Evolutionary conservation across 2,888 invertebrate genomes (phyloP), one percentile per base, ranked within the genome.

Genomic region (Xestoiulus laeticollis): DNA sequence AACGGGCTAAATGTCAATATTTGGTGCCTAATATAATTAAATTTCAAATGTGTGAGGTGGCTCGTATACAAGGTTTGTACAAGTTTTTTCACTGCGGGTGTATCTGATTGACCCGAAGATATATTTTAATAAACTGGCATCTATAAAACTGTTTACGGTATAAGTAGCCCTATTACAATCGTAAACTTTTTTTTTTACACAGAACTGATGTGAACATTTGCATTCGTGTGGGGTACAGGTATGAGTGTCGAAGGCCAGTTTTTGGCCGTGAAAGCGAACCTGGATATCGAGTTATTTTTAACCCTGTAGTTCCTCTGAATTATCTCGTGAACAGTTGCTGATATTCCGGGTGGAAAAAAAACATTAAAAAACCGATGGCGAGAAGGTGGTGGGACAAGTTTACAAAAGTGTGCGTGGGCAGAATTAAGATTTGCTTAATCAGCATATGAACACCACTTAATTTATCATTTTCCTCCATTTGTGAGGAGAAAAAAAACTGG

Each of bases 211-310:
- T 30, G 78, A 78, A 78, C 78, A 78, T 78, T 78, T 78, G 78
- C 78, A 78, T 78, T 78, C 78, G 78, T 78, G 78, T 78, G 78
- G 78, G 78, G 78, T 78, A 14, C 78, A 78, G 78, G 30, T 30
- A 14, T 16, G 78, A 78, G 78, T 78, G n/a, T 14, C 78, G 78
- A 78, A 78, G 78, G 78, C 78, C 78, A 78, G 78, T 78, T 78
- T 78, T 78, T 78, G 78, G 78, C 78, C 78, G 78, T 78, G 78
- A 78, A 78, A 78, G 30, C 78, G 78, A 78, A 78, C 78, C 30
- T 78, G 78, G 78, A 78, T 78, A 78, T 59, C 22, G 26, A 78
- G 78, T 78, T 78, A 30, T 78, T 78, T 78, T 78, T 78, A 78
- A 78, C 78, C 78, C 78, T 78, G 30, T 16, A 78, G 78, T 78